Conservation (phyloP, 2,113 vertebrate genomes). For the Vireo altiloquus region DNA sequence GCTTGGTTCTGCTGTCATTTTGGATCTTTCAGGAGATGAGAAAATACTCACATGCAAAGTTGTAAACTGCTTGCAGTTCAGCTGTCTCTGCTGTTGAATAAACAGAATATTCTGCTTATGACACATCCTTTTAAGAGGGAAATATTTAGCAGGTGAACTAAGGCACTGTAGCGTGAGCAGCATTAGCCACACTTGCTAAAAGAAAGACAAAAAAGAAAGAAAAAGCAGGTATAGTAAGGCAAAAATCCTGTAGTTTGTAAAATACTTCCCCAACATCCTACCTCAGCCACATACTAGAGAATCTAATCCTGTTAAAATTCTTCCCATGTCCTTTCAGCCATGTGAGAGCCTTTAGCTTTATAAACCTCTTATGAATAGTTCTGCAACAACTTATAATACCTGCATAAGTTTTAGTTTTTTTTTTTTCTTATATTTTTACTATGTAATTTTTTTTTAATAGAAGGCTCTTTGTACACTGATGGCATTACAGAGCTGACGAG, state of each 20-base stretch:
- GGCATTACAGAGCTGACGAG: constrained; percentile 33
- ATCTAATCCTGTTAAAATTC: not conserved
- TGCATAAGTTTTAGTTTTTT: not conserved
- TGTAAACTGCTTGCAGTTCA: not conserved
- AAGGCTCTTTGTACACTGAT: constrained; percentile 2
- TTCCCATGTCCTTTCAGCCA: not conserved
- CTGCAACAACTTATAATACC: not conserved
- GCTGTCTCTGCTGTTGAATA: not conserved
- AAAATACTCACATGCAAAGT: not conserved
- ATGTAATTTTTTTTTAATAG: not conserved
- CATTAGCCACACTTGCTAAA: not conserved
- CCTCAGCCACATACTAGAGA: not conserved
- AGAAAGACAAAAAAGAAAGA: not conserved
- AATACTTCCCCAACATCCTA: not conserved
- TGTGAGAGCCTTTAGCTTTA: not conserved
- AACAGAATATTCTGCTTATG: not conserved
- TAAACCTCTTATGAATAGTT: not conserved
- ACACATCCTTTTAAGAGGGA: not conserved
- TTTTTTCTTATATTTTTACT: not conserved
- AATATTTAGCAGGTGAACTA: not conserved
- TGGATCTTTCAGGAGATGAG: not conserved
- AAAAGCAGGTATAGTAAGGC: not conserved
- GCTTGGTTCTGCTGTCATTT: not conserved
- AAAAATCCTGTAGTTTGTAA: not conserved
- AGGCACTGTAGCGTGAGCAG: not conserved